Base-by-base conservation (phyloP, 2,797 vertebrate genomes). In the Molothrus aeneus region DNA sequence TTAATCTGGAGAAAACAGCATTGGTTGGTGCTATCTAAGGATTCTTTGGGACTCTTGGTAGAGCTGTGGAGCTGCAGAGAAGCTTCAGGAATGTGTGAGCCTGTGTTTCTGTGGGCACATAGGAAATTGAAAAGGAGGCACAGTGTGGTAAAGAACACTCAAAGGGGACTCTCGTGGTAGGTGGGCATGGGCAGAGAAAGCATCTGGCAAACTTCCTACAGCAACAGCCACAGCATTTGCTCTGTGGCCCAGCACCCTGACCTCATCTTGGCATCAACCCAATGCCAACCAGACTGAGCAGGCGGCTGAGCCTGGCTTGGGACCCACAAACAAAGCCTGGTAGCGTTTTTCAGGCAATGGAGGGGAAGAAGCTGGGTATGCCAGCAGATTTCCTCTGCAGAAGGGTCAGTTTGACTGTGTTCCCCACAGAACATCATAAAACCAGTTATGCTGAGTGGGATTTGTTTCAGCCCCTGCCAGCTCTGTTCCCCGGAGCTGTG, bases 161-260 rank as follows among this genome's bases (percentile, higher is more conserved):
- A 31, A 6, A 72, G 17, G 34, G 43, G 34, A 73, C 69, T 91
- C 19, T 68, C 20, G 21, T 74, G 71, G 36, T 81, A 92, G 83
- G 77, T 85, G 78, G 74, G 60, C 57, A 79, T 3, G n/a, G 72
- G 45, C 59, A 87, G 43, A 82, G 86, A 89, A 79, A 82, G 68
- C 51, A 68, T 60, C 74, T 95, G 96, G 88, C 81, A 92, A 43
- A 70, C 31, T 54, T 94, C 83, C 68, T 77, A 24, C 26, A 77
- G 88, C 20, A 92, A 80, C 24, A 93, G 68, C 74, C 86, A 60
- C 83, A 77, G 56, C 1, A 3, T 81, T 94, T 93, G 71, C 86
- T 89, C 64, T 79, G 60, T 89, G 94, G 86, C 72, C 64, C 86
- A 78, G 71, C 74, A 78, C 86, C 80, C 94, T 93, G 92, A 82